Percentiles rank a stretch among this genome's conserved stretches.
Conservation (phyloP, 2,113 vertebrate genomes). For the Thomomys bottae region DNA sequence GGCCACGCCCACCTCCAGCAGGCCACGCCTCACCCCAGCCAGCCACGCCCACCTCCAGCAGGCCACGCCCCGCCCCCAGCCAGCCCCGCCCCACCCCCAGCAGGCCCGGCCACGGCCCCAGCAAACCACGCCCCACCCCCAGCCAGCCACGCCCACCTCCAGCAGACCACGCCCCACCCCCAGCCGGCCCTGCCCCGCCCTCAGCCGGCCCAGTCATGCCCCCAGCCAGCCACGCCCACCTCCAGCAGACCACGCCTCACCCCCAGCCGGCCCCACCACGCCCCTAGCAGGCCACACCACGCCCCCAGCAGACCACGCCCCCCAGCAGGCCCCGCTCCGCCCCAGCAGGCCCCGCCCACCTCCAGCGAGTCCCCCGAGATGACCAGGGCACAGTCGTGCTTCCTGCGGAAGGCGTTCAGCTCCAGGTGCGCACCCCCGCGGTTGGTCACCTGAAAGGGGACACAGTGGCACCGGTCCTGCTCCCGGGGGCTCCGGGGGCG, state of each 20-base stretch:
- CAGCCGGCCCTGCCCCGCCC: too few species aligned
- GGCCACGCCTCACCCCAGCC: too few species aligned
- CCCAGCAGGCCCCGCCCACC: constrained; percentile 80
- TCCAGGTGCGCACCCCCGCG: constrained; percentile 97
- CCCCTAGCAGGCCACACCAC: background rate
- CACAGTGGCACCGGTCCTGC: background rate
- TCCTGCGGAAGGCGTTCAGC: constrained; percentile 96
- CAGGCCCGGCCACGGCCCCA: background rate
- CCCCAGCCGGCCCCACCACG: rapidly evolving
- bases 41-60: constrained; percentile 89
- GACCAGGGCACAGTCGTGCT: constrained; percentile 97
- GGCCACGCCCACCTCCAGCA: constrained; percentile 92
- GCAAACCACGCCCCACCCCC: rapidly evolving
- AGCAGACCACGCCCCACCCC: too few species aligned
- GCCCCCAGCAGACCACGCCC: too few species aligned
- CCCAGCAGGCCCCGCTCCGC: too few species aligned
- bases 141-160: too few species aligned
- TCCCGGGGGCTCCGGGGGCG: background rate
- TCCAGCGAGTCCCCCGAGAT: constrained; percentile 98
- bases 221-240: rapidly evolving
- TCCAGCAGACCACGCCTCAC: background rate
- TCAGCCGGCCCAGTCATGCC: too few species aligned
- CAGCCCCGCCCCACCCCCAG: rapidly evolving
- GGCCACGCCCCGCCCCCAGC: constrained; percentile 92
- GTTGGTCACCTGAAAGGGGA: constrained; percentile 92